Conservation (phyloP, 2,113 vertebrate species). For the Boleophthalmus pectinirostris region DNA sequence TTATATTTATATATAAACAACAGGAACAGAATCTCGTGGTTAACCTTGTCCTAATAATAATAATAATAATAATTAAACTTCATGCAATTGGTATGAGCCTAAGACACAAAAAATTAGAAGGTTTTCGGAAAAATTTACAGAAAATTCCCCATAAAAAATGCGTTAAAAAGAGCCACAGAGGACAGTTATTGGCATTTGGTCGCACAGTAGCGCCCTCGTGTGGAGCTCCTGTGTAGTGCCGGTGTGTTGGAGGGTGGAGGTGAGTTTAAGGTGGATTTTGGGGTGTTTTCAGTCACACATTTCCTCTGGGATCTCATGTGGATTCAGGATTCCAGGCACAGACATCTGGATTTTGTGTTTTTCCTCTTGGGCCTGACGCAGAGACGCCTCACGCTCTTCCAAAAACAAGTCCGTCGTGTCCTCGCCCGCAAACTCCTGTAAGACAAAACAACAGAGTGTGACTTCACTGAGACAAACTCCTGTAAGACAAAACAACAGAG, state of each 20-base stretch:
- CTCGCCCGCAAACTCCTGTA: conserved; percentile 96
- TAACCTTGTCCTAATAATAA: conserved; percentile 83
- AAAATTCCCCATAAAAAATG: conserved; percentile 96
- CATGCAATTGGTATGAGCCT: conserved; percentile 88
- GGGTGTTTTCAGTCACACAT: conserved; percentile 90
- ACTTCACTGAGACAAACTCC: conserved; percentile 83
- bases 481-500: conserved; percentile 41
- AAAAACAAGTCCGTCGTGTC: conserved; percentile 97
- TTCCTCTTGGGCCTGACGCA: conserved; percentile 97
- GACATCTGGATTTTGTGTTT: conserved; percentile 99
- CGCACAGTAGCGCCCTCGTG: conserved; percentile 85
- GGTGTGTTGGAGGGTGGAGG: conserved; percentile 57
- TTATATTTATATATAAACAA: conserved; percentile 68
- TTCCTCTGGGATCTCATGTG: conserved; percentile 99
- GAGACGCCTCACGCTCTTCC: conserved; percentile 96
- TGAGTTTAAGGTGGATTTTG: conserved; percentile 55
- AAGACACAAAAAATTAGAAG: conserved; percentile 81
- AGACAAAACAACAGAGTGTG: neutral
- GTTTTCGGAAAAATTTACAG: conserved; percentile 89
- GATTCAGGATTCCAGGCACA: conserved; percentile 98
- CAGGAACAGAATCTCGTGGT: conserved; percentile 64
- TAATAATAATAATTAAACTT: conserved; percentile 75
- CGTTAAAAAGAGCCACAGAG: conserved; percentile 93
- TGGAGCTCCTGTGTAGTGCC: conserved; percentile 48
- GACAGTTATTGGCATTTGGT: conserved; percentile 91